Evolutionary conservation across 2,113 vertebrate species (phyloP), one percentile per base, ranked within the genome.

Genomic region (Bos indicus): DNA sequence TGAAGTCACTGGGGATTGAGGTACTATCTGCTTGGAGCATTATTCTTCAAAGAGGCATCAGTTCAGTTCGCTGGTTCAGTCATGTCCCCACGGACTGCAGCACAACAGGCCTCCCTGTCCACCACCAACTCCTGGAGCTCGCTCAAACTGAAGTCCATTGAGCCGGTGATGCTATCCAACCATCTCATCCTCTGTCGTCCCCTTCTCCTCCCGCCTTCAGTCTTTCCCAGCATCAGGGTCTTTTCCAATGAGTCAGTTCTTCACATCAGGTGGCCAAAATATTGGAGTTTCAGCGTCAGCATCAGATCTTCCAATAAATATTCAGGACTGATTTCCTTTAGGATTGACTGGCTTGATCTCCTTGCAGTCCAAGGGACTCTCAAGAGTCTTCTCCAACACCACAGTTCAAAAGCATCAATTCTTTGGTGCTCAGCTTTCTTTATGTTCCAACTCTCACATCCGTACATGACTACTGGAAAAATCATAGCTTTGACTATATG

Each of bases 1-100:
- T 62, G 13, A 74, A 96, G 60, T 95, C 56, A 67, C 23, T 28
- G 46, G 15, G 8, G 15, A 11, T 96, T 89, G 7, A 80, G 12
- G 28, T 67, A 67, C 2, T 86, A 21, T 90, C 7, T 15, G 64
- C 13, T 46, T 77, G 21, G 13, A 90, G 23, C 16, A 2, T 13
- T 67, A 5, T 23, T 84, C 89, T 96, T 92, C 46, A 56, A 60
- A 86, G 46, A 71, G 21, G 3, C 28, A 51, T 51, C 36, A 40
- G 67, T 23, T 74, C n/a, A 74, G 21, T 74, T 74, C 10, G 26
- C 12, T 77, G 0, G 2, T 23, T 77, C 40, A 43, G 40, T 43
- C 23, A 6, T 26, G 12, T 77, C 6, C 71, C 12, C 40, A 77
- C 0, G 1, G 40, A 43, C 6, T 4, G 36, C 3, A 43, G 71